phyloP scores from a whole-genome alignment of 2,113 vertebrate genomes.

The Anarrhichthys ocellatus region DNA sequence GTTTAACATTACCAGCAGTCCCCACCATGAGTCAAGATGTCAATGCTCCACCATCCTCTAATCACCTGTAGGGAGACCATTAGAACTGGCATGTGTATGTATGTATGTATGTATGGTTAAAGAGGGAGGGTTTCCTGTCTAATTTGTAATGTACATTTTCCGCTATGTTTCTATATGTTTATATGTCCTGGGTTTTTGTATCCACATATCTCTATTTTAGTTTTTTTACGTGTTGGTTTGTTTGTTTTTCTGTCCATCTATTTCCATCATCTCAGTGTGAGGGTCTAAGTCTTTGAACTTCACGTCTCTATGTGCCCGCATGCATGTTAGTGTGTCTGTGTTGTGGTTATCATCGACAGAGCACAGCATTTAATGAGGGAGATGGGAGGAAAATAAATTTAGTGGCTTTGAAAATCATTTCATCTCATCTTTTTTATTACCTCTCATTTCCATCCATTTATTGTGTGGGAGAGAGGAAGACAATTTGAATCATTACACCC shows the following conservation, averaged over 20 bases:
- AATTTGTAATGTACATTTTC: neutral
- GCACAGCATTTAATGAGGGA: constrained; percentile 62
- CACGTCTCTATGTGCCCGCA: neutral
- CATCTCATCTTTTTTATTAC: constrained; percentile 73
- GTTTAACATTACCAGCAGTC: constrained; percentile 54
- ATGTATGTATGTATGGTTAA: neutral
- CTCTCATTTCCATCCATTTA: constrained; percentile 74
- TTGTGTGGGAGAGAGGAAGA: constrained; percentile 52
- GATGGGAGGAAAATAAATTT: constrained; percentile 63
- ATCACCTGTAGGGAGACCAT: constrained; percentile 36
- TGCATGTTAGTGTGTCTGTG: constrained; percentile 27
- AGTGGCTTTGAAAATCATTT: constrained; percentile 73
- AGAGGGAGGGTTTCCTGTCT: neutral
- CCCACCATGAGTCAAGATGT: constrained; percentile 55
- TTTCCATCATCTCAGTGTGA: constrained; percentile 28
- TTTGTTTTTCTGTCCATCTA: constrained; percentile 6
- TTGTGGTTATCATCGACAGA: constrained; percentile 50
- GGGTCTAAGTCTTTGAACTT: neutral
- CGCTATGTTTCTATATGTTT: neutral
- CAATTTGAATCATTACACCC: constrained; percentile 66
- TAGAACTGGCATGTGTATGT: constrained; percentile 17
- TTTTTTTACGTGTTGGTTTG: neutral
- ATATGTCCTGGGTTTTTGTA: neutral
- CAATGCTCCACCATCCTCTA: constrained; percentile 41
- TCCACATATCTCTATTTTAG: constrained; percentile 12